These are phyloP conservation scores for Gobio gobio DNA, from an alignment of 2,113 vertebrate species.

Conservation along the genomic window DNA sequence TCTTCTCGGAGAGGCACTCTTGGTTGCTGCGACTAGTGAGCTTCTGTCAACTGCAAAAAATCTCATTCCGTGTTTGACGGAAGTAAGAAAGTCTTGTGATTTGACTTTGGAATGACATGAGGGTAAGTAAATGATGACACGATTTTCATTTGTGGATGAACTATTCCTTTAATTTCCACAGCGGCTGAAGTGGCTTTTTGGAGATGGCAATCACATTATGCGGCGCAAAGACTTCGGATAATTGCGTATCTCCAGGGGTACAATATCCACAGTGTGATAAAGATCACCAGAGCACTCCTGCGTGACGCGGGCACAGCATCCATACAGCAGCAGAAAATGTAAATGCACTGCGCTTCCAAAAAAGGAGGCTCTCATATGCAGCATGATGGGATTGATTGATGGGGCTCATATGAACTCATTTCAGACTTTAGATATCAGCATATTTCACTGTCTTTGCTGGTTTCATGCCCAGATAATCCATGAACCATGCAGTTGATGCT, in stretches of 20 bases:
- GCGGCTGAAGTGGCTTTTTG: conserved; percentile 5
- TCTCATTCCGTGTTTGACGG: neutral
- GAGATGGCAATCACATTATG: conserved; percentile 5
- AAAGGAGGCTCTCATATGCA: conserved; percentile 13
- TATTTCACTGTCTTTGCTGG: conserved; percentile 46
- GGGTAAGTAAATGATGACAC: neutral
- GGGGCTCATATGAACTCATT: conserved; percentile 57
- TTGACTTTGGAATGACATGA: neutral
- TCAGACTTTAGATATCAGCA: conserved; percentile 51
- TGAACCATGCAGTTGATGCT: neutral
- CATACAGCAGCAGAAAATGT: neutral
- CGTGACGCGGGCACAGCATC: neutral
- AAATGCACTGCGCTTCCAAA: neutral
- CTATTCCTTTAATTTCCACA: conserved; percentile 24
- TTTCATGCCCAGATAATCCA: conserved; percentile 3
- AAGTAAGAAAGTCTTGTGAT: neutral
- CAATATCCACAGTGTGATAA: conserved; percentile 10
- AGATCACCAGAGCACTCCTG: conserved; percentile 5
- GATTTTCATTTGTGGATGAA: conserved; percentile 27
- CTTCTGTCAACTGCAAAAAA: neutral
- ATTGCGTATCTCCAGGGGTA: conserved; percentile 22
- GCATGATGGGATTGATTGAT: conserved; percentile 48
- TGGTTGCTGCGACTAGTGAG: too few relatives aligned
- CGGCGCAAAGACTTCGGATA: neutral
- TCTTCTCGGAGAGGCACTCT: too few relatives aligned